These are phyloP conservation scores for Ctenochaetus hawaiiensis DNA, from an alignment of 2,797 vertebrate genomes.

Conservation along the genomic window DNA sequence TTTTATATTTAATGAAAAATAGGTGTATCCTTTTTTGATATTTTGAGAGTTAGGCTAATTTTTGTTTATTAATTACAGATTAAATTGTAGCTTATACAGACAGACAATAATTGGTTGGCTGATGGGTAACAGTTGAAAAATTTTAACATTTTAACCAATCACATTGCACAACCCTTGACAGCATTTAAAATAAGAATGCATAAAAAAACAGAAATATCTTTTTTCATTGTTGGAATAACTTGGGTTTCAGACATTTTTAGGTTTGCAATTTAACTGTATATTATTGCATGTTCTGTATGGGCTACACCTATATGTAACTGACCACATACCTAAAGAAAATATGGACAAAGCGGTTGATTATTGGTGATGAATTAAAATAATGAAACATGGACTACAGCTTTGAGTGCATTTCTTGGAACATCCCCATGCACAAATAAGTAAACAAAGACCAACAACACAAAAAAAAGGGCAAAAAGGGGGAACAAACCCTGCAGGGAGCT, in stretches of 20 bases:
- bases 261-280: constrained; percentile 2
- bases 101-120: no score
- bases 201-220: not conserved
- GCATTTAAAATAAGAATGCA: no score
- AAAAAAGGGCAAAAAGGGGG: constrained; percentile 26
- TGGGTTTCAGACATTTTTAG: not conserved
- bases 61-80: no score
- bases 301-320: no score
- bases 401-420: constrained; percentile 33
- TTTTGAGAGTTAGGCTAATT: no score
- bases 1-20: no score
- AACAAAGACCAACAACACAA: constrained; percentile 36
- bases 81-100: no score
- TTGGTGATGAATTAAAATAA: constrained; percentile 19
- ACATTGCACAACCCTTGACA: not conserved
- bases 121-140: not conserved
- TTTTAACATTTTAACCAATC: not conserved
- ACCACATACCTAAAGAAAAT: not conserved
- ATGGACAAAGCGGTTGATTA: constrained; percentile 4
- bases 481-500: constrained; percentile 36
- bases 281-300: not conserved
- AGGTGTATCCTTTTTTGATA: no score
- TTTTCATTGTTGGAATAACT: no score
- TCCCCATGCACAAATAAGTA: constrained; percentile 42
- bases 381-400: constrained; percentile 30